A percentile compares a stretch with the other conserved stretches of the same genome.
These are phyloP conservation scores for Caenorhabditis uteleia DNA, from an alignment of 2,888 invertebrate genomes.

Conservation along the genomic window DNA sequence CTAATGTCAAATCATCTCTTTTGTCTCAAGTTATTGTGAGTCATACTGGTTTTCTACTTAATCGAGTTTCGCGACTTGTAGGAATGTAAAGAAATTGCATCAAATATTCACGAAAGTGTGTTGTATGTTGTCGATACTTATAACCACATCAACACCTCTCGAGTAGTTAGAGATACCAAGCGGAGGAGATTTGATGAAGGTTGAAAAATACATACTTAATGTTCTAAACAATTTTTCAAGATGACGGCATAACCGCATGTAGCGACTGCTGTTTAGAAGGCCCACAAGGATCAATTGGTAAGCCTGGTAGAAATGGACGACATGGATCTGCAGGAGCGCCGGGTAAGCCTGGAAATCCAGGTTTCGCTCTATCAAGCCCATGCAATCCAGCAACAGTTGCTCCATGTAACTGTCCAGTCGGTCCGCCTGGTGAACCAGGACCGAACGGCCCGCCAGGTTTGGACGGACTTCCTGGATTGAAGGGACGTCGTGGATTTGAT, in stretches of 20 bases:
- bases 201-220: too few species aligned
- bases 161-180: slow-evolving; percentile 13
- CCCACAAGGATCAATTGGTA: slow-evolving; percentile 45
- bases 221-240: background rate
- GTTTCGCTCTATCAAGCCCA: slow-evolving; percentile 14
- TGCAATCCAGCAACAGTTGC: slow-evolving; percentile 21
- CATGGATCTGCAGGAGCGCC: slow-evolving; percentile 33
- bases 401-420: slow-evolving; percentile 45
- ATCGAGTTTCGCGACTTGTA: background rate
- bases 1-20: slow-evolving; percentile 18
- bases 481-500: slow-evolving; percentile 39
- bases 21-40: slow-evolving; percentile 27
- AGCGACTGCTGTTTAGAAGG: slow-evolving; percentile 60
- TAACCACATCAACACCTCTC: slow-evolving; percentile 8
- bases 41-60: too few species aligned
- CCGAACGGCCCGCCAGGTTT: slow-evolving; percentile 43
- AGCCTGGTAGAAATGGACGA: slow-evolving; percentile 29
- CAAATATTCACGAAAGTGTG: slow-evolving; percentile 30
- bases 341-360: slow-evolving; percentile 39
- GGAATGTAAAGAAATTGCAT: slow-evolving; percentile 35
- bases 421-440: slow-evolving; percentile 43
- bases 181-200: slow-evolving; percentile 32
- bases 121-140: slow-evolving; percentile 14
- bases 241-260: slow-evolving; percentile 23
- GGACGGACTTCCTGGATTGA: slow-evolving; percentile 35